phyloP scores from a whole-genome alignment of 2,113 vertebrate genomes.

The Macheiramphus alcinus region DNA sequence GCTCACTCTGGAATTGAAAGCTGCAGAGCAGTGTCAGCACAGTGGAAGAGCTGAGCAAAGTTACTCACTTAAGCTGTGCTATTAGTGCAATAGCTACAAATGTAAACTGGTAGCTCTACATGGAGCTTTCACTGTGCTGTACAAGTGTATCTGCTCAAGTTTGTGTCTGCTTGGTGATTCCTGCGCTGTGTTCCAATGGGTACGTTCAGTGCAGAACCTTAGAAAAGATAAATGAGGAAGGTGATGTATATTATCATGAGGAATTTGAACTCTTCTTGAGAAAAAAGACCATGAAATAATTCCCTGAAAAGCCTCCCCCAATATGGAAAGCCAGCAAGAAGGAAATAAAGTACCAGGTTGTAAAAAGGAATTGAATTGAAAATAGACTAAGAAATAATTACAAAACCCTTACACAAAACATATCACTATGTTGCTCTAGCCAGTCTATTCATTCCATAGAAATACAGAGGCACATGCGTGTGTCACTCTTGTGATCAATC shows the following conservation, averaged over 20 bases:
- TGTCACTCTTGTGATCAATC: too few relatives aligned
- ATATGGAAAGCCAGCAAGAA: neutral
- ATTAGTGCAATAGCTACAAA: rapidly evolving
- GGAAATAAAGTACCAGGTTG: neutral
- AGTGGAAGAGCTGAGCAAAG: neutral
- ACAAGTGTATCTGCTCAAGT: neutral
- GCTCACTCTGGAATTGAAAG: neutral
- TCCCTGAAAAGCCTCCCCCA: neutral
- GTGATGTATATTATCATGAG: neutral
- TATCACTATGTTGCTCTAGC: neutral
- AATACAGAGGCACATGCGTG: too few relatives aligned
- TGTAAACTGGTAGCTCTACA: rapidly evolving
- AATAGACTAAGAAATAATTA: neutral
- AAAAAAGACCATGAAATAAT: neutral
- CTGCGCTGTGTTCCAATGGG: neutral
- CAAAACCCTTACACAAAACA: neutral
- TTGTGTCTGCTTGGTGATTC: neutral
- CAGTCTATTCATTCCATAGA: neutral
- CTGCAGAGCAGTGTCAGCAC: neutral
- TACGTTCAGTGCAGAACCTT: neutral
- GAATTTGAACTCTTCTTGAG: neutral
- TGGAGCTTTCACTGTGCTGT: neutral
- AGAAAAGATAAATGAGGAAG: neutral
- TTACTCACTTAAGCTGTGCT: neutral
- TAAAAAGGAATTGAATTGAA: neutral